Percentiles rank a stretch among this genome's conserved stretches.
Conservation (phyloP, 2,113 vertebrate genomes). For the Craseonycteris thonglongyai region DNA sequence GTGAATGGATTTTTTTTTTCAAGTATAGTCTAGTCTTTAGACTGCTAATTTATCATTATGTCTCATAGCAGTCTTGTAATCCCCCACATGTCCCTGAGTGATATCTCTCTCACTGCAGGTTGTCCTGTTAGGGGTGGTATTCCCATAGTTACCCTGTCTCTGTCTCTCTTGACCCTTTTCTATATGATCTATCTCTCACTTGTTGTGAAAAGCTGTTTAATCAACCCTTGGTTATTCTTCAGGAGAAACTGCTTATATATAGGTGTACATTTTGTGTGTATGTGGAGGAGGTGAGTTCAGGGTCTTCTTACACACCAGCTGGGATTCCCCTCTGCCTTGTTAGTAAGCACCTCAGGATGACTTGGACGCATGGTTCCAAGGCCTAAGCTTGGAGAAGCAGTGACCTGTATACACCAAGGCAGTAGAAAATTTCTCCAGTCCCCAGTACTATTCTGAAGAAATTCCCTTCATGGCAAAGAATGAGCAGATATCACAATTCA, state of each 20-base stretch:
- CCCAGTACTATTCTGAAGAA: background rate
- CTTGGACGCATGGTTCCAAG: background rate
- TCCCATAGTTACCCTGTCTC: background rate
- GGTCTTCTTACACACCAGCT: background rate
- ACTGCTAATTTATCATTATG: background rate
- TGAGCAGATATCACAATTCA: background rate
- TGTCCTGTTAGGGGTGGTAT: background rate
- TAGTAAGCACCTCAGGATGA: background rate
- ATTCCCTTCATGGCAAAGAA: background rate
- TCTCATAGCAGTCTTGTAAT: background rate
- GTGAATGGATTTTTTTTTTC: background rate
- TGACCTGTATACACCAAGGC: background rate
- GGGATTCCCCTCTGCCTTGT: background rate
- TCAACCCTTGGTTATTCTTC: background rate
- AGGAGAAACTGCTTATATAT: background rate
- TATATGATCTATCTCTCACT: background rate
- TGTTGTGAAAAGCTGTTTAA: background rate
- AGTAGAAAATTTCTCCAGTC: background rate
- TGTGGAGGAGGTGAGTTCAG: background rate
- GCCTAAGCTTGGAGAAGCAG: background rate
- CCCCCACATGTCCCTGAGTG: background rate
- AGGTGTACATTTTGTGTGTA: background rate
- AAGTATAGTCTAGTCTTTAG: background rate
- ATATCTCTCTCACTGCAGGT: background rate
- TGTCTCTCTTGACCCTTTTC: background rate